A percentile compares a stretch with the other conserved stretches of the same genome.
phyloP scores from a whole-genome alignment of 2,888 invertebrate genomes.

The Fragum fragum region DNA sequence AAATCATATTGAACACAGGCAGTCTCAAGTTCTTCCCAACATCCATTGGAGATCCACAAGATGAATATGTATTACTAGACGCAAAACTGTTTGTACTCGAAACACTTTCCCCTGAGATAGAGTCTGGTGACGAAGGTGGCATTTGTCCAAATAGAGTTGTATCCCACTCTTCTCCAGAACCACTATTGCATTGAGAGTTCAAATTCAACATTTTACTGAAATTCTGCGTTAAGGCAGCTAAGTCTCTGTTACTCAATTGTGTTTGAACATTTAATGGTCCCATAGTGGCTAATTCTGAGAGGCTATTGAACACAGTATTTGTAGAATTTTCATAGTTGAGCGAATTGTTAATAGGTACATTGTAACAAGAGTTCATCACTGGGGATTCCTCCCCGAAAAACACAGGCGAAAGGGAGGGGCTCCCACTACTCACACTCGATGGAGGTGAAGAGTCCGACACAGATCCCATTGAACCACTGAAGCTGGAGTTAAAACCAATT shows the following conservation, averaged over 20 bases:
- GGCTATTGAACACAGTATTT: slow-evolving; percentile 60
- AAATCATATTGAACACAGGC: slow-evolving; percentile 80
- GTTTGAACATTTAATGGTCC: slow-evolving; percentile 76
- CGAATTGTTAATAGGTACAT: slow-evolving; percentile 54
- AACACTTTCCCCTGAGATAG: slow-evolving; percentile 78
- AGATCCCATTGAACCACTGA: slow-evolving; percentile 87
- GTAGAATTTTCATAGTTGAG: slow-evolving; percentile 67
- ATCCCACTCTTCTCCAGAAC: slow-evolving; percentile 72
- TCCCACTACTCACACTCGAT: slow-evolving; percentile 90
- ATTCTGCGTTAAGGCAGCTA: slow-evolving; percentile 68
- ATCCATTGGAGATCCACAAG: slow-evolving; percentile 78
- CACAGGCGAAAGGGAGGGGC: slow-evolving; percentile 90
- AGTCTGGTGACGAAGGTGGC: slow-evolving; percentile 77
- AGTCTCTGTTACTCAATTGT: slow-evolving; percentile 66
- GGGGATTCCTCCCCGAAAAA: slow-evolving; percentile 74
- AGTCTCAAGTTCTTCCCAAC: slow-evolving; percentile 76
- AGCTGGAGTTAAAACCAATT: slow-evolving; percentile 82
- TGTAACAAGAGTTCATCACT: slow-evolving; percentile 52
- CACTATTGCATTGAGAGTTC: slow-evolving; percentile 69
- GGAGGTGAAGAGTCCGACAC: slow-evolving; percentile 89
- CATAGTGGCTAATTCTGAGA: slow-evolving; percentile 55
- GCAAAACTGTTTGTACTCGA: slow-evolving; percentile 68
- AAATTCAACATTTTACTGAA: slow-evolving; percentile 71
- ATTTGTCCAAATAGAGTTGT: slow-evolving; percentile 43
- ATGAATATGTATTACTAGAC: slow-evolving; percentile 56